Evolutionary conservation across 2,113 vertebrate species (phyloP), one percentile per base, ranked within the genome.

Genomic region (Phyllopteryx taeniolatus): DNA sequence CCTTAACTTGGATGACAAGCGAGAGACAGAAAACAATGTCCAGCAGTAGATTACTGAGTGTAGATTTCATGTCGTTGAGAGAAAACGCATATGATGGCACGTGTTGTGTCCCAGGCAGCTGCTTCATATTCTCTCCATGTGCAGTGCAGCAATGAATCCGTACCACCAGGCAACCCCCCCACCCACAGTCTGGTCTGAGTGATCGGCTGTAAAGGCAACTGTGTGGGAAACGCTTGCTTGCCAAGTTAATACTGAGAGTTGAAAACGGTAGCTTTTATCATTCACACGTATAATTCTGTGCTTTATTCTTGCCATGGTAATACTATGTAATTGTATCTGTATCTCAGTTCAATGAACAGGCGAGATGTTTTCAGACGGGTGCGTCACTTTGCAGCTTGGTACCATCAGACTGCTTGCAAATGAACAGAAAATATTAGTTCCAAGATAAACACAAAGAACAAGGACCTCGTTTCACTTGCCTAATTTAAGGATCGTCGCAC

Each of bases 121-220:
- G 86, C 85, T 89, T 90, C 82, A 72, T 84, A 87, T 90, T 89
- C 87, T 80, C 78, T 63, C 68, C 77, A 33, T 88, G 85, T 77
- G 83, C 75, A 13, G 73, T 46, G 67, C 76, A 51, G 83, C 78
- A 3, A 76, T 89, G 89, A 87, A 85, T 85, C 83, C 79, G 78
- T 79, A 82, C 77, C 75, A 72, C 80, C 78, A 51, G 66, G 65
- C 71, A 79, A 74, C 75, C 74, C 71, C 61, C 53, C 77, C 82
- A 72, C 46, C 71, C 77, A 77, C 73, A 75, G 86, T 68, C 77
- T 42, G 66, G 74, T 78, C 78, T 86, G 83, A 86, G 86, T 84
- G 84, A 84, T 87, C 80, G 76, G 82, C 82, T 84, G 86, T 81
- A 69, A 87, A 83, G 82, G 73, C 72, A 81, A 85, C 59, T 61